These are phyloP conservation scores for Austrofundulus limnaeus DNA, from an alignment of 2,113 vertebrate species.

Conservation along the genomic window DNA sequence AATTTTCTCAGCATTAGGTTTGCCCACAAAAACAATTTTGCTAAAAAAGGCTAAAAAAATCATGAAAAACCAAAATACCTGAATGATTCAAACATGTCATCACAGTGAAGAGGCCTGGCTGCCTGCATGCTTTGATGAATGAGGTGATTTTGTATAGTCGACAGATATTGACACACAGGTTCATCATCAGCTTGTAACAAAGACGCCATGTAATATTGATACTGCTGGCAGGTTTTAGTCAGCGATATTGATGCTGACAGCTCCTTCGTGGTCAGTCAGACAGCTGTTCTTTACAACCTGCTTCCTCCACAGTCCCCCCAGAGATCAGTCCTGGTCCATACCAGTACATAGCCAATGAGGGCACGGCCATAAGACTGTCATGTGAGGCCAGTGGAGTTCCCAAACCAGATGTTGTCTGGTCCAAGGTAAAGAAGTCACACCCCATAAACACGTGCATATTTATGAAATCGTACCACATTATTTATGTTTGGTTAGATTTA, in stretches of 20 bases:
- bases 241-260: slow-evolving; percentile 36
- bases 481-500: slow-evolving; percentile 26
- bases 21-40: background rate
- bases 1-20: background rate
- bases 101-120: slow-evolving; percentile 44
- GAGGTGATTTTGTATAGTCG: slow-evolving; percentile 42
- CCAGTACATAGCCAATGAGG: slow-evolving; percentile 83
- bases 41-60: slow-evolving; percentile 24
- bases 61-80: slow-evolving; percentile 45
- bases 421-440: slow-evolving; percentile 81
- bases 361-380: slow-evolving; percentile 75
- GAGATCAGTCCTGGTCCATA: slow-evolving; percentile 82
- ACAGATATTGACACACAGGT: slow-evolving; percentile 59
- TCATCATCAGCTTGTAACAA: slow-evolving; percentile 72
- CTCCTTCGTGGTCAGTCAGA: slow-evolving; percentile 41
- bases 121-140: slow-evolving; percentile 56
- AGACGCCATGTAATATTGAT: slow-evolving; percentile 54
- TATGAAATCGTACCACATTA: slow-evolving; percentile 23
- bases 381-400: slow-evolving; percentile 84
- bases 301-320: slow-evolving; percentile 84
- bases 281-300: slow-evolving; percentile 70
- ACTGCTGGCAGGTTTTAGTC: slow-evolving; percentile 28
- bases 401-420: slow-evolving; percentile 83
- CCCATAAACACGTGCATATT: slow-evolving; percentile 25
- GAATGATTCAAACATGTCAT: slow-evolving; percentile 52